Conservation (phyloP, 2,113 vertebrate species). For the Passerina amoena region DNA sequence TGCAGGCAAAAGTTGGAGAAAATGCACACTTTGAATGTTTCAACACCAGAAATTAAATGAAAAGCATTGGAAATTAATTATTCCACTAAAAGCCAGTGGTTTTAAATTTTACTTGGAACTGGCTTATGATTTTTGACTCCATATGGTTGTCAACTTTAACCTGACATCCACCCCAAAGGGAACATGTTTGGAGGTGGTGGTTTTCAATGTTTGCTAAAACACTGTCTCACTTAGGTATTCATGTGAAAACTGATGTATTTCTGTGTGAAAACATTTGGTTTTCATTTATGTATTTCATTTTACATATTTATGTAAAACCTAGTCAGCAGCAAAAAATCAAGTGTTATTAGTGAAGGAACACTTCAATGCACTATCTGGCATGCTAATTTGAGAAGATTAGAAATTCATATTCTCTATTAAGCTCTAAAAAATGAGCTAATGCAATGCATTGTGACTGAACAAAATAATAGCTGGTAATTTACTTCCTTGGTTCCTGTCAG, state of each 20-base stretch:
- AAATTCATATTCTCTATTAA: not conserved
- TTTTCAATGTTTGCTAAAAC: not conserved
- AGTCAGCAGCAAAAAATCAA: not conserved
- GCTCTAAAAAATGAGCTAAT: not conserved
- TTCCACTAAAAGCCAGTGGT: not conserved
- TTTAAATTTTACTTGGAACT: not conserved
- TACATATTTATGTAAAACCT: not conserved
- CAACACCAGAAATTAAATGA: not conserved
- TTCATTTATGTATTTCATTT: not conserved
- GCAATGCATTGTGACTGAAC: not conserved
- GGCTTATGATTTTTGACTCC: not conserved
- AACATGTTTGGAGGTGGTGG: not conserved
- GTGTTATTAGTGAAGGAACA: not conserved
- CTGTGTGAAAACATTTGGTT: not conserved
- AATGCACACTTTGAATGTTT: not conserved
- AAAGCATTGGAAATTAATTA: not conserved
- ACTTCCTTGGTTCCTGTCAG: constrained; percentile 30
- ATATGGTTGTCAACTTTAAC: not conserved
- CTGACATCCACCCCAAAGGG: not conserved
- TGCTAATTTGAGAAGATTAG: not conserved
- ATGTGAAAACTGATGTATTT: not conserved
- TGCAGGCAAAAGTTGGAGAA: not conserved
- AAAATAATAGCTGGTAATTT: constrained; percentile 16
- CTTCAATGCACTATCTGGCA: not conserved
- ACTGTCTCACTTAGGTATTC: not conserved